A percentile compares a stretch with the other conserved stretches of the same genome.
Evolutionary conservation across 2,888 invertebrate species (phyloP).

Genomic region (Mycalesis mineus): DNA sequence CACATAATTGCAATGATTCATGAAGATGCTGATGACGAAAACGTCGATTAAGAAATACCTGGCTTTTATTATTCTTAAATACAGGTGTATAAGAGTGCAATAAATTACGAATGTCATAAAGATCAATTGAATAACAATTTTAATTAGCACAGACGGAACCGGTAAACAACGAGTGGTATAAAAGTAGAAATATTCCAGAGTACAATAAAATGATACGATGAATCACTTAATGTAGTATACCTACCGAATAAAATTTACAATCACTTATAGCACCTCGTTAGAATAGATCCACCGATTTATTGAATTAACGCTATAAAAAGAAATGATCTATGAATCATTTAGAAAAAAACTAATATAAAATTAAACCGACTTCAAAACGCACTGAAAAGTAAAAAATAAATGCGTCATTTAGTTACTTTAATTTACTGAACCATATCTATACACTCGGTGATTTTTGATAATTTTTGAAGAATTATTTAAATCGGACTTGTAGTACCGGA

Average conservation of each 20-base stretch:
- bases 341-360: too few species aligned
- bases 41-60: too few species aligned
- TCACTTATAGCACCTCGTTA: conserved; percentile 12
- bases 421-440: too few species aligned
- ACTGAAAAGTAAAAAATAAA: too few species aligned
- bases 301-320: conserved; percentile 2
- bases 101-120: neutral
- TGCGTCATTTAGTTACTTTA: too few species aligned
- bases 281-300: conserved; percentile 16
- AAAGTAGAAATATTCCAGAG: conserved; percentile 6
- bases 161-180: conserved; percentile 4
- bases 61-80: neutral
- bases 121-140: neutral
- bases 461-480: too few species aligned
- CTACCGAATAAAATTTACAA: conserved; percentile 12
- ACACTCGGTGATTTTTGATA: too few species aligned
- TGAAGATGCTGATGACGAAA: too few species aligned
- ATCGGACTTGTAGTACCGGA: too few species aligned
- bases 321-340: neutral
- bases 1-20: too few species aligned
- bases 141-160: neutral
- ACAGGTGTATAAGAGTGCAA: neutral
- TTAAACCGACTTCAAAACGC: too few species aligned
- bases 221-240: neutral
- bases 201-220: conserved; percentile 1